Base-by-base conservation (phyloP, 1,140 invertebrate species). In the Bombus pyrosoma region DNA sequence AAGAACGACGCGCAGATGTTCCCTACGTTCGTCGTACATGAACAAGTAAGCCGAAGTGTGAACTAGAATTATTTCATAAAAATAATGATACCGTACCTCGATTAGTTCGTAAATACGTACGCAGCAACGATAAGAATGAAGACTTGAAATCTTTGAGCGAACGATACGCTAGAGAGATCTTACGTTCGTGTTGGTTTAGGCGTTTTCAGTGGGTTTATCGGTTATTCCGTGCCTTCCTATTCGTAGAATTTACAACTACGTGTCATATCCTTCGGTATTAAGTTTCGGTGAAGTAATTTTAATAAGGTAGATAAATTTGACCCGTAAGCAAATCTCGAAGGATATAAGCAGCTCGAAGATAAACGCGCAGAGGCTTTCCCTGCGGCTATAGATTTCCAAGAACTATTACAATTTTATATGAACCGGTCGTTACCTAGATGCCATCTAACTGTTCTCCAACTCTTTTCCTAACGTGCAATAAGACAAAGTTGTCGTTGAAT, bases 101-200 rank as follows among this genome's bases (percentile, higher is more conserved):
- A 53, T 53, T 53, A 22, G 1, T 53, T 22, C 18, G 47, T 53
- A 53, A 53, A 47, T 6, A 18, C 5, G 15, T 47, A 18, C 47
- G 15, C 0, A 18, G 0, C 0, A 47, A 18, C 15, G 47, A 47
- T 6, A 47, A 47, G 5, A 1, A 47, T 0, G 47, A 6, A 18
- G 47, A 47, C 15, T 47, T 0, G 47, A 47, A 18, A 47, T 18
- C 47, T 53, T 6, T 2, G 18, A 53, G 47, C 8, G 0, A 53
- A 22, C 47, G 5, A 53, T 53, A 53, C 0, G 47, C 47, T 0
- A 6, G 5, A 53, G 47, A 22, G 18, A 22, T 22, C 22, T 22
- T 22, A 53, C 47, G 47, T 22, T 53, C 47, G 47, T 0, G 47
- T 53, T 22, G 47, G 6, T 53, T 53, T 2, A 53, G 22, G 18